Evolutionary conservation across 2,888 invertebrate species (phyloP), one percentile per base, ranked within the genome.

Genomic region (Drosophila meridionalis): DNA sequence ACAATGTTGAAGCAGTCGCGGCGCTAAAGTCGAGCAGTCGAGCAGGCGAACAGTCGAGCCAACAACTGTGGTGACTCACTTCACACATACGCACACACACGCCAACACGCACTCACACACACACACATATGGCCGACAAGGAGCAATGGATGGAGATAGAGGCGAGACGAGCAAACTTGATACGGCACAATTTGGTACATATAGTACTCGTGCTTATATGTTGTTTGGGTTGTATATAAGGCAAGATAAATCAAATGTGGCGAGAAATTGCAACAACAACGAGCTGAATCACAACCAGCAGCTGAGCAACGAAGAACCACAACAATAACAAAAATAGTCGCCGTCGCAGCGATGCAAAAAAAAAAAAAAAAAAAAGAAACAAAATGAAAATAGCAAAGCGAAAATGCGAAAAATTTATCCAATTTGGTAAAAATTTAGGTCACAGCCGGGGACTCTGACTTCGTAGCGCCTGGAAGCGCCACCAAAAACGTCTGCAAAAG

Each of bases 381-480:
- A 40, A 55, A 69, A 53, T 61, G 30, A 67, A 71, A 61, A 66
- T 47, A 66, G 67, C 71, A 76, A 78, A 82, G 81, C 75, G 88
- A 89, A 90, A 90, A 90, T 89, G 90, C 90, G 91, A 91, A 91
- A 91, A 91, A 91, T 91, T 88, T 91, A 91, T 91, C 90, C 91
- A 91, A 91, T 91, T 91, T 91, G 86, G 90, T 86, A 91, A 91
- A 91, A 91, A 91, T 91, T 91, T 91, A 76, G 90, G 90, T 91
- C 90, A 91, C 85, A 88, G 78, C 80, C 80, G 86, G 82, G 83
- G 75, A 75, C 73, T 42, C 38, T 60, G 60, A 40, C 60, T 60
- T 50, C 59, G 65, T 62, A 70, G 65, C 69, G 72, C 65, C 80
- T 79, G 85, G 72, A 86, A 86, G 77, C 78, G 61, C 73, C 56